phyloP scores from a whole-genome alignment of 2,113 vertebrate species.

The Lanius ludovicianus region DNA sequence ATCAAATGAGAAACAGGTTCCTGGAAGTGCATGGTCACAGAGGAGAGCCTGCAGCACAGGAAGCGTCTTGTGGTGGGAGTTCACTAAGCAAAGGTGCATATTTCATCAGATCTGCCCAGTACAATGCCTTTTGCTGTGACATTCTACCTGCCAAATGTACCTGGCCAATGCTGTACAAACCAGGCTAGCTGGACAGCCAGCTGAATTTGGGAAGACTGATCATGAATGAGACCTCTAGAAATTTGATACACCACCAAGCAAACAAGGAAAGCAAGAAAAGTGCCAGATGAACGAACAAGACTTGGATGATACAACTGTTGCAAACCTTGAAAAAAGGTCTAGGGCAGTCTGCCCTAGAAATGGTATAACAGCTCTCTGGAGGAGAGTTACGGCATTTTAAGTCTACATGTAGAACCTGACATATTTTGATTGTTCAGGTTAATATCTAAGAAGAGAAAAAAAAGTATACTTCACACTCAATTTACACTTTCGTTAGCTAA shows the following conservation, averaged over 20 bases:
- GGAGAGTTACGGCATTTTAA: not conserved
- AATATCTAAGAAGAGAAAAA: not conserved
- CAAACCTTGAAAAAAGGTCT: not conserved
- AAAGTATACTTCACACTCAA: not conserved
- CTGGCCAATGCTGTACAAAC: not conserved
- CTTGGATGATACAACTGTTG: not conserved
- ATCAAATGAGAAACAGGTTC: not conserved
- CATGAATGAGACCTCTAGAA: not conserved
- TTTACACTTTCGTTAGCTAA: not conserved
- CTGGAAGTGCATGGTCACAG: not conserved
- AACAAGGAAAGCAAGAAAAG: not conserved
- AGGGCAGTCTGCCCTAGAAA: not conserved
- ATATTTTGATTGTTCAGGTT: not conserved
- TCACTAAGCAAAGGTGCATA: not conserved
- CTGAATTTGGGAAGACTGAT: not conserved
- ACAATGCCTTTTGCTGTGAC: not conserved
- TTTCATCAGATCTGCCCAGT: not conserved
- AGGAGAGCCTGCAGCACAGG: not conserved
- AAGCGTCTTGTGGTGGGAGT: not conserved
- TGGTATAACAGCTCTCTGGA: not conserved
- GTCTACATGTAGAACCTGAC: not conserved
- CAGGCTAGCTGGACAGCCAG: not conserved
- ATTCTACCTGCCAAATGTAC: not conserved
- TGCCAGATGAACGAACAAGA: not conserved
- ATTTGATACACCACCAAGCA: not conserved